Evolutionary conservation across 2,888 invertebrate species (phyloP), one percentile per base, ranked within the genome.

Genomic region (Priocnemis perturbator): DNA sequence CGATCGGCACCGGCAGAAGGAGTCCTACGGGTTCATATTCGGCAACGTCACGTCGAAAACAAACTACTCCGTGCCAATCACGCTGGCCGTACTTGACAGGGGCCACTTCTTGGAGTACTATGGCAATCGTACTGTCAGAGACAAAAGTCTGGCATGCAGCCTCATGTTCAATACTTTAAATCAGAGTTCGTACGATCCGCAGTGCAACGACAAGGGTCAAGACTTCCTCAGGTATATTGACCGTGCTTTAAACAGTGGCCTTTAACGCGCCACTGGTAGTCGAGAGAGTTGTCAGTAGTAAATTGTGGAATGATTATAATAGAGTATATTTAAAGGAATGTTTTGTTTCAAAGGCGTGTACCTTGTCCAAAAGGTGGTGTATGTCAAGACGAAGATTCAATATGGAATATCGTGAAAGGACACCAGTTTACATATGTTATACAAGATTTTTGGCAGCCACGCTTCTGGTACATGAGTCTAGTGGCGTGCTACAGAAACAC

Each of bases 381-480:
- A 0, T 99, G 98, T 89, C 88, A 91, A 48, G 98, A 98, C 90
- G 98, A 97, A 89, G 97, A 96, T 89, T 92, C 93, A 68, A 93
- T 95, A 23, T 92, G 92, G 89, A 95, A 96, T 91, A 97, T 98
- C 1, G 92, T 98, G 14, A 93, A 93, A 81, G 94, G 94, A 59
- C 93, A 95, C 89, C 98, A 99, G 90, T 97, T 99, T 89, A 98
- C 98, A 0, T 98, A 96, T 90, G 95, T 95, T 72, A 95, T 99
- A 71, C 94, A 96, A 86, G 96, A 98, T 89, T 93, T 95, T 70
- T 93, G 94, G 79, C 95, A 97, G 87, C 97, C 98, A 67, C 95
- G 97, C 86, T 98, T 97, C 90, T 98, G 98, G 98, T 99, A 98
- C 90, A 92, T 98, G 72, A 97, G 98, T 73, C 91, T 98, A 90